Conservation (phyloP, 2,797 vertebrate species). For the Esox masquinongy region DNA sequence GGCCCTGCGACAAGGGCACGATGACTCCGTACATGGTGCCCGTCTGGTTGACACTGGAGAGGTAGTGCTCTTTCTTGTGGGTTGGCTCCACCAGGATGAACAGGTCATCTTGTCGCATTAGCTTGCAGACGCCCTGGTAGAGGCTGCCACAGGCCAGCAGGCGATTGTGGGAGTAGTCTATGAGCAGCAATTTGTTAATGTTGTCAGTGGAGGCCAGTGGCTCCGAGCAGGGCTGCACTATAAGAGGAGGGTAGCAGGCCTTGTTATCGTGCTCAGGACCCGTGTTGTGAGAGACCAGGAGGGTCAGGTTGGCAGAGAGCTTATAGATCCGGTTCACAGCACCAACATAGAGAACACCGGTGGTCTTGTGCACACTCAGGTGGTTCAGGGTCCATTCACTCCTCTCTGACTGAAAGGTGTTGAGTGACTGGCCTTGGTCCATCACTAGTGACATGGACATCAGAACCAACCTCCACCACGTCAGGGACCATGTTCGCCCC, state of each 20-base stretch:
- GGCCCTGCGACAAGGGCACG: slow-evolving; percentile 85
- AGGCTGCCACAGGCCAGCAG: slow-evolving; percentile 96
- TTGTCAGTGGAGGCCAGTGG: slow-evolving; percentile 94
- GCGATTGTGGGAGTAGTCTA: slow-evolving; percentile 95
- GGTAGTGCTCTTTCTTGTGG: slow-evolving; percentile 97
- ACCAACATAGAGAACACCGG: slow-evolving; percentile 90
- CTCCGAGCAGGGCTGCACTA: slow-evolving; percentile 95
- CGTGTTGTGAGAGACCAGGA: slow-evolving; percentile 93
- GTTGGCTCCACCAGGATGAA: slow-evolving; percentile 97
- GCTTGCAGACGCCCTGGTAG: slow-evolving; percentile 96
- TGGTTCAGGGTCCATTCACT: slow-evolving; percentile 95
- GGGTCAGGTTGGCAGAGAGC: slow-evolving; percentile 91
- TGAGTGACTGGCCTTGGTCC: slow-evolving; percentile 73
- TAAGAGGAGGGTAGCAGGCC: slow-evolving; percentile 95
- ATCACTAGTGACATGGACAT: slow-evolving; percentile 55
- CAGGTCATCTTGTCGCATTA: slow-evolving; percentile 93
- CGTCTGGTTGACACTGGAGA: slow-evolving; percentile 94
- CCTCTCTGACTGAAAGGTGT: slow-evolving; percentile 89
- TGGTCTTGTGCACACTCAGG: slow-evolving; percentile 87
- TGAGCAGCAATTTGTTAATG: slow-evolving; percentile 94
- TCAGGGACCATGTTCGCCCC: slow-evolving; percentile 58
- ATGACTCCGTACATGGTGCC: slow-evolving; percentile 98
- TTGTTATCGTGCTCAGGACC: slow-evolving; percentile 98
- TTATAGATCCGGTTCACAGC: slow-evolving; percentile 96
- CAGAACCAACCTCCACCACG: slow-evolving; percentile 66